A percentile compares a stretch with the other conserved stretches of the same genome.
These are phyloP conservation scores for Premnoplex brunnescens DNA, from an alignment of 2,797 vertebrate species.

Conservation along the genomic window DNA sequence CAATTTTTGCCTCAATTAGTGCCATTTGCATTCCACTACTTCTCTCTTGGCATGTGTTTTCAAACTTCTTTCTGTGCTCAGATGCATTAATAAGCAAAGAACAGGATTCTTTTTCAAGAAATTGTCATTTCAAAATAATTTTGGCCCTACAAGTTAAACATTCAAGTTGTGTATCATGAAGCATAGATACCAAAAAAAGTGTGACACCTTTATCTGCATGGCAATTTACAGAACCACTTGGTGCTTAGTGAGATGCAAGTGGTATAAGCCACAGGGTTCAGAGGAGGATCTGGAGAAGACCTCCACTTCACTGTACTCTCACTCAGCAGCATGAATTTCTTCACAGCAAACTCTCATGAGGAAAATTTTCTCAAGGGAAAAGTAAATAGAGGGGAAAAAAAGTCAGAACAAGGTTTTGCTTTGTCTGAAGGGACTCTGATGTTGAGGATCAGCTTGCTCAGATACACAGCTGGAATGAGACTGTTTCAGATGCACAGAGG, in stretches of 20 bases:
- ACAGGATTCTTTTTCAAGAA: background rate
- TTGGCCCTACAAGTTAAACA: background rate
- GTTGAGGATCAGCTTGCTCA: background rate
- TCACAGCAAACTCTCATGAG: background rate
- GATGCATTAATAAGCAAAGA: background rate
- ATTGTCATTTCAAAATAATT: background rate
- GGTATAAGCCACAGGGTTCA: background rate
- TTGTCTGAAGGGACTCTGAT: background rate
- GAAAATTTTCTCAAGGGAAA: background rate
- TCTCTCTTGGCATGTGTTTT: background rate
- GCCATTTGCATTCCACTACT: background rate
- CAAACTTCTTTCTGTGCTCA: background rate
- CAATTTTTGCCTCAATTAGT: constrained; percentile 19
- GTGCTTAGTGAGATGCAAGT: background rate
- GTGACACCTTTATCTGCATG: background rate
- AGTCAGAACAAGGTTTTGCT: background rate
- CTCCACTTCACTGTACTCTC: background rate
- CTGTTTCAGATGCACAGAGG: background rate
- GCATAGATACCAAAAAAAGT: background rate
- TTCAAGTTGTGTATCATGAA: background rate
- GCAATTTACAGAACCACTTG: background rate
- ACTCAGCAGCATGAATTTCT: background rate
- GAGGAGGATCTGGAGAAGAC: background rate
- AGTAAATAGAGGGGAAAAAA: background rate
- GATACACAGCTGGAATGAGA: background rate